A percentile compares a stretch with the other conserved stretches of the same genome.
phyloP scores from a whole-genome alignment of 2,113 vertebrate species.

The Suncus etruscus region DNA sequence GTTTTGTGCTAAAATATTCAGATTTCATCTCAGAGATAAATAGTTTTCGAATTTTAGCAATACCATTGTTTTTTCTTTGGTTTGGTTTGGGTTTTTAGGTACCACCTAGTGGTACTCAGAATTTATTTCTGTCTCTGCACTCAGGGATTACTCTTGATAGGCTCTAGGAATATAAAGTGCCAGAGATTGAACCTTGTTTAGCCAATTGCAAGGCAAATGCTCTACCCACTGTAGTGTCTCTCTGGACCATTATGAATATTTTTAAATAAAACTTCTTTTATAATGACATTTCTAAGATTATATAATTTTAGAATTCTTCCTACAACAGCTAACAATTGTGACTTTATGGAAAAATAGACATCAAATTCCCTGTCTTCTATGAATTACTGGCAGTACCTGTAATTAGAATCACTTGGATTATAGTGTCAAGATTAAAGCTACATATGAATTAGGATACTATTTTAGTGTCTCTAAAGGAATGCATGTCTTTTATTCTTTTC shows the following conservation, averaged over 20 bases:
- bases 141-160: no score
- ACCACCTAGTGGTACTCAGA: no score
- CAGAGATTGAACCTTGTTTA: no score
- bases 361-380: background rate
- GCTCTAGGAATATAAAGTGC: no score
- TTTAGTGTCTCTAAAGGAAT: background rate
- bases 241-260: background rate
- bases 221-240: no score
- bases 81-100: no score
- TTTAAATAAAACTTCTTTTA: slow-evolving; percentile 16
- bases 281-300: slow-evolving; percentile 26
- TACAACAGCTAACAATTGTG: background rate
- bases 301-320: slow-evolving; percentile 25
- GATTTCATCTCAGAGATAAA: slow-evolving; percentile 15
- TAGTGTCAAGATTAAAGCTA: background rate
- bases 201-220: no score
- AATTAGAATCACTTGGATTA: background rate
- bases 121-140: no score
- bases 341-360: background rate
- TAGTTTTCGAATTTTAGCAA: slow-evolving; percentile 42
- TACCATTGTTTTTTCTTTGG: background rate
- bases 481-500: background rate
- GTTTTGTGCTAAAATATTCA: background rate
- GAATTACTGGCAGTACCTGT: background rate
- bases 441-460: background rate